phyloP scores from a whole-genome alignment of 2,888 invertebrate species.

The Lepidocyrtoides sp. region DNA sequence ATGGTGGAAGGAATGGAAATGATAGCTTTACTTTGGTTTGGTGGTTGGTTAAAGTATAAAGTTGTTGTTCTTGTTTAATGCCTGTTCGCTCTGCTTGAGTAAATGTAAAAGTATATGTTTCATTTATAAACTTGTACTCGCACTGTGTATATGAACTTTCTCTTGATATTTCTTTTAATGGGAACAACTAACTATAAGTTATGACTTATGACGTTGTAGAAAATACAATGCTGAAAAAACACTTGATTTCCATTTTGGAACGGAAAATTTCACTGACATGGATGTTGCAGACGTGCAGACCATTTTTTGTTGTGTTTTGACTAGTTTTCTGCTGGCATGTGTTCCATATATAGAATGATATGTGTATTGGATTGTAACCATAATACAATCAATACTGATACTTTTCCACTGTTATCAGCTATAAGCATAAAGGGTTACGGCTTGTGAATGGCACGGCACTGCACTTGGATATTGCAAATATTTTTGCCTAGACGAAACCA shows the following conservation, averaged over 20 bases:
- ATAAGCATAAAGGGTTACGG: neutral
- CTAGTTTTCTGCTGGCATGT: neutral
- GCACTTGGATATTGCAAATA: no score
- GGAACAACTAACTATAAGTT: neutral
- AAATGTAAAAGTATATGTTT: neutral
- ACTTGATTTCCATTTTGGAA: slow-evolving; percentile 29
- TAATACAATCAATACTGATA: neutral
- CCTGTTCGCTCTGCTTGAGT: slow-evolving; percentile 5
- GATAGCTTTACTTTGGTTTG: slow-evolving; percentile 40
- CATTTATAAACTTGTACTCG: neutral
- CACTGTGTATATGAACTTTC: slow-evolving; percentile 30
- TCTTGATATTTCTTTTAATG: neutral
- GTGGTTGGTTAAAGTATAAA: slow-evolving; percentile 24
- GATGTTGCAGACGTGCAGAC: neutral
- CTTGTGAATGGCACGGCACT: neutral
- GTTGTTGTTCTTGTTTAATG: slow-evolving; percentile 35
- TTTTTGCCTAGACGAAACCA: no score
- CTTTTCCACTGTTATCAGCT: neutral
- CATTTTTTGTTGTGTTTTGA: neutral
- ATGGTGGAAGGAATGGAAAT: slow-evolving; percentile 28
- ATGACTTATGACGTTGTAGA: neutral
- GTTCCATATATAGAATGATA: neutral
- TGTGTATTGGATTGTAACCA: no score
- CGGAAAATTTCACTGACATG: neutral
- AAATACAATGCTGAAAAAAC: neutral